Evolutionary conservation across 2,797 vertebrate genomes (phyloP).

Genomic region (Hippoglossus hippoglossus): DNA sequence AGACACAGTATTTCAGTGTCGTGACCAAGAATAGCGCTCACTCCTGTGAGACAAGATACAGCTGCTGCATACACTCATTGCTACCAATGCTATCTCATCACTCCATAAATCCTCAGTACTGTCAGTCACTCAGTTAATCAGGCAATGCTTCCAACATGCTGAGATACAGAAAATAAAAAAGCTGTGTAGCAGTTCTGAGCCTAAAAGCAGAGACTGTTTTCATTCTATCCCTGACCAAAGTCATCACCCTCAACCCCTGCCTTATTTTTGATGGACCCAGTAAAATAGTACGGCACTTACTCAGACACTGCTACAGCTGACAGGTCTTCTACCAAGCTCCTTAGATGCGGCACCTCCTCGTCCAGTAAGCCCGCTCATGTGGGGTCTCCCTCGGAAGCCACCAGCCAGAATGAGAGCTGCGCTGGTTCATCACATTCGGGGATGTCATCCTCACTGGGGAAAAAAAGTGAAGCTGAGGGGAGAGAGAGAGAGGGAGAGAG

Average conservation of each 20-base stretch:
- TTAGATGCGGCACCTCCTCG: conserved; percentile 90
- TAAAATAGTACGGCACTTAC: conserved; percentile 86
- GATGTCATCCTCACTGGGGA: conserved; percentile 92
- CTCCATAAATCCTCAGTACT: conserved; percentile 30
- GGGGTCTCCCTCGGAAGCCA: conserved; percentile 91
- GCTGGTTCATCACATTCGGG: conserved; percentile 93
- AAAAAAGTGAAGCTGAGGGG: conserved; percentile 88
- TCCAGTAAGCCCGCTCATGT: conserved; percentile 87
- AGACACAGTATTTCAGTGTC: conserved; percentile 74
- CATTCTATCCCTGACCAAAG: conserved; percentile 15
- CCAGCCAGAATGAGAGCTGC: conserved; percentile 87
- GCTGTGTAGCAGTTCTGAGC: conserved; percentile 18
- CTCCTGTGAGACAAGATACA: conserved; percentile 57
- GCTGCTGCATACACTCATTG: conserved; percentile 60
- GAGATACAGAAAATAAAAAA: conserved; percentile 20
- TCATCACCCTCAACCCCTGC: conserved; percentile 8
- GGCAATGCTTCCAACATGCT: conserved; percentile 35
- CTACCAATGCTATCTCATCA: conserved; percentile 40
- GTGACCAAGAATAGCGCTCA: conserved; percentile 75
- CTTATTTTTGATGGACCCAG: conserved; percentile 32
- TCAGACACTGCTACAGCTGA: conserved; percentile 85
- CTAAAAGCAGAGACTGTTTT: conserved; percentile 13
- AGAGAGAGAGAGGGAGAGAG: conserved; percentile 57
- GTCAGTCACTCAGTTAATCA: conserved; percentile 49
- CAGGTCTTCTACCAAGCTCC: conserved; percentile 87